Evolutionary conservation across 2,797 vertebrate genomes (phyloP), one percentile per base, ranked within the genome.

Genomic region (Sibirionetta formosa): DNA sequence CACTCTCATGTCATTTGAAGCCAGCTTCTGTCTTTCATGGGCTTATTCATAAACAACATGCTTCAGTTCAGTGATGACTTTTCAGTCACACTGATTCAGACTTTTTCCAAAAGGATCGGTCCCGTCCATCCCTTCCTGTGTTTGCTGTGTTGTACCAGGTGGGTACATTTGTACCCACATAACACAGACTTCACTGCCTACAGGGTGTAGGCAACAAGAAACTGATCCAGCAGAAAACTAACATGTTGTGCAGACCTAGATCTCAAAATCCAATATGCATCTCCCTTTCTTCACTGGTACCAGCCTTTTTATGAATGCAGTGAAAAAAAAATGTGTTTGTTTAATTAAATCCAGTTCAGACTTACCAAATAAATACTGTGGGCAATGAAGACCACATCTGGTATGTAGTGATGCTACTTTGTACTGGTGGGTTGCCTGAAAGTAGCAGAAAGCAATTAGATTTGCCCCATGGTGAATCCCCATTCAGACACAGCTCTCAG

Each of bases 401-500:
- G 6, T 26, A 13, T 0, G 0, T 40, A 10, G 14, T 40, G 76
- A 23, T 70, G 61, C 10, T 82, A 38, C 2, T 3, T 44, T 63
- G 58, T 54, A 31, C 0, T 0, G 36, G 7, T 38, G 40, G 9
- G 48, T 29, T 64, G 38, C 18, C 61, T 36, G 35, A 42, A 91
- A 71, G 68, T 73, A 77, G 26, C 40, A 0, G 0, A 82, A 81
- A 69, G 29, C 33, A 36, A 3, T 60, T 54, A 27, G 15, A 44
- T 88, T 63, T 58, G 42, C 14, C 38, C 38, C 8, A 0, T 14
- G n/a, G 20, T 50, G 46, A 79, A 56, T 53, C 54, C n/a, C 29
- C 18, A 3, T 29, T 19, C 31, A 48, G 48, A 36, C 29, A 24
- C 26, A 15, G 19, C 36, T 79, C 76, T 82, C 42, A 11, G n/a